Evolutionary conservation across 2,113 vertebrate genomes (phyloP).

Genomic region (Himantopus leucocephalus): DNA sequence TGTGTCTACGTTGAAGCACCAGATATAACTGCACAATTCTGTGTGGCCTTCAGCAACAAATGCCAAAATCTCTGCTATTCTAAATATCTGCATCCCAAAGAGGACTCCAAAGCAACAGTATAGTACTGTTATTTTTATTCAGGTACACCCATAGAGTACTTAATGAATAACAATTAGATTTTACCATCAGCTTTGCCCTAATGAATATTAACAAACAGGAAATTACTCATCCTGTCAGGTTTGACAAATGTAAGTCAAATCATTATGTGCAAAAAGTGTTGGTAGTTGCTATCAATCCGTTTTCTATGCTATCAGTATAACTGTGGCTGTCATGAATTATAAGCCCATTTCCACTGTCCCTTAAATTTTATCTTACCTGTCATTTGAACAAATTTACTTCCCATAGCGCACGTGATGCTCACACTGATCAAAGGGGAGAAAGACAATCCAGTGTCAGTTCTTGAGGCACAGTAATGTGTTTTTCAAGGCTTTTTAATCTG

Average conservation of each 20-base stretch:
- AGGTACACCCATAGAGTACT: neutral
- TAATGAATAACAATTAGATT: rapidly evolving
- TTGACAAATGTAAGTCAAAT: neutral
- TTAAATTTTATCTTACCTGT: neutral
- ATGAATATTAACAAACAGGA: neutral
- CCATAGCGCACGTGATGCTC: neutral
- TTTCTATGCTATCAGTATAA: neutral
- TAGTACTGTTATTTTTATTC: neutral
- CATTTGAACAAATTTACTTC: too few species aligned
- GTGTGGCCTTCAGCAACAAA: neutral
- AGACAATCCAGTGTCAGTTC: neutral
- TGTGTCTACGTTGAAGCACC: neutral
- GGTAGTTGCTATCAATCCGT: neutral
- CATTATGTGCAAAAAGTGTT: neutral
- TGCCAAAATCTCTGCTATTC: neutral
- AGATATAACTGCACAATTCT: neutral
- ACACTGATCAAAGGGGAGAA: neutral
- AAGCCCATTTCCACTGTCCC: neutral
- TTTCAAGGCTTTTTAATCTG: neutral
- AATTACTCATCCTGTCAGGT: neutral
- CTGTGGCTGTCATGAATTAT: neutral
- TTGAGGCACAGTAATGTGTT: too few species aligned
- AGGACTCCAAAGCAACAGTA: neutral
- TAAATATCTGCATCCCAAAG: neutral
- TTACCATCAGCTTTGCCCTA: neutral